Conservation (phyloP, 1,140 invertebrate species). For the Trachymyrmex cornetzi region DNA sequence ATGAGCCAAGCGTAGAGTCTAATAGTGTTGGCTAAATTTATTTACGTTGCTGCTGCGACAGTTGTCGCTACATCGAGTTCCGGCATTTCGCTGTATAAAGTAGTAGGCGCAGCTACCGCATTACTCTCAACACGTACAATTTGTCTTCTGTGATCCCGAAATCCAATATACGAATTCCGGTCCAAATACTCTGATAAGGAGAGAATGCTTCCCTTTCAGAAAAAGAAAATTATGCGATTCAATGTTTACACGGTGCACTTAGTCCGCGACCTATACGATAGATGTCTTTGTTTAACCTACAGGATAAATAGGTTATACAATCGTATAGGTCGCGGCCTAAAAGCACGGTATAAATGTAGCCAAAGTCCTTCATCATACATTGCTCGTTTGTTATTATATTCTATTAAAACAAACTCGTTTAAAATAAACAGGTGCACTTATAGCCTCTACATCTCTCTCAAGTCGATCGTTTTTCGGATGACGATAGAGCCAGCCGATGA, state of each 20-base stretch:
- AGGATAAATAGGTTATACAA: no score
- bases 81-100: slow-evolving; percentile 58
- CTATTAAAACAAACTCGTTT: slow-evolving; percentile 29
- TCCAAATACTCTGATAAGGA: slow-evolving; percentile 16
- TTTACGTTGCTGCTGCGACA: slow-evolving; percentile 62
- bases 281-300: no score
- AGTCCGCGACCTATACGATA: no score
- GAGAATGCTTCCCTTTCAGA: background rate
- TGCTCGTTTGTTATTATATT: slow-evolving; percentile 13
- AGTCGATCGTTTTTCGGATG: background rate
- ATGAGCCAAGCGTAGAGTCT: background rate
- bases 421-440: slow-evolving; percentile 35
- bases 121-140: slow-evolving; percentile 51
- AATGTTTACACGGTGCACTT: background rate
- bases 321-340: no score
- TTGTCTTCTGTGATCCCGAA: slow-evolving; percentile 24
- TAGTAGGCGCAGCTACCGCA: slow-evolving; percentile 38
- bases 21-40: slow-evolving; percentile 66
- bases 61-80: slow-evolving; percentile 61
- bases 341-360: no score
- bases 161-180: slow-evolving; percentile 63
- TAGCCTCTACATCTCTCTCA: slow-evolving; percentile 16
- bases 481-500: background rate
- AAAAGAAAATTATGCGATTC: slow-evolving; percentile 48
- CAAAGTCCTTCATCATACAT: background rate